Evolutionary conservation across 2,113 vertebrate species (phyloP), one percentile per base, ranked within the genome.

Genomic region (Myxocyprinus asiaticus): DNA sequence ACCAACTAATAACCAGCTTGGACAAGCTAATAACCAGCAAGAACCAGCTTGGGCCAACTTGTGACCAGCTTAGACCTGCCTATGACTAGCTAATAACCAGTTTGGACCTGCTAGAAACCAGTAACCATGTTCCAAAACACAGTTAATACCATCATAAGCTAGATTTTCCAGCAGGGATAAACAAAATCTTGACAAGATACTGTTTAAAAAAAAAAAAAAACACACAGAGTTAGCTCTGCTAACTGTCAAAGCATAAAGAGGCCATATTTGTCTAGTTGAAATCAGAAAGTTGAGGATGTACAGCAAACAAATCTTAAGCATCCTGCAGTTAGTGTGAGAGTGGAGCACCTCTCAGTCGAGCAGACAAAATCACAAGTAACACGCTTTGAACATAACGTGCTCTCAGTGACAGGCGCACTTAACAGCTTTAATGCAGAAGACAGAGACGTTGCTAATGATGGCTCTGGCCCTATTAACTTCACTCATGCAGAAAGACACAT

Each of bases 381-480:
- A 69, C 33, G 45, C 53, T 78, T 76, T 47, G 48, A 33, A 70
- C 67, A 44, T 59, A 33, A 50, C 59, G 61, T 66, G 64, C 71
- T 63, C 78, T 73, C 67, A 79, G 67, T 88, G 85, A 86, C 87
- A 87, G 76, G 79, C 81, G 81, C 86, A 86, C 85, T 89, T 87
- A 87, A 82, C 81, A 82, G 88, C 83, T 86, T 81, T 82, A 83
- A 77, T 75, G 82, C 84, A 56, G 50, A 86, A 84, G 81, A 77
- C 82, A 85, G 80, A 88, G 84, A 78, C 80, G 67, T 85, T 78
- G 85, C 86, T 91, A 88, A 91, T 88, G 87, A 89, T 78, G 76
- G 85, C 78, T 68, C 83, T 76, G 75, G 79, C 76, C 66, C 88
- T 84, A 87, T 89, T 88, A 90, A 84, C 84, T 84, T 81, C 85